A percentile compares a stretch with the other conserved stretches of the same genome.
Evolutionary conservation across 2,888 invertebrate genomes (phyloP).

Genomic region (Papilio gigon): DNA sequence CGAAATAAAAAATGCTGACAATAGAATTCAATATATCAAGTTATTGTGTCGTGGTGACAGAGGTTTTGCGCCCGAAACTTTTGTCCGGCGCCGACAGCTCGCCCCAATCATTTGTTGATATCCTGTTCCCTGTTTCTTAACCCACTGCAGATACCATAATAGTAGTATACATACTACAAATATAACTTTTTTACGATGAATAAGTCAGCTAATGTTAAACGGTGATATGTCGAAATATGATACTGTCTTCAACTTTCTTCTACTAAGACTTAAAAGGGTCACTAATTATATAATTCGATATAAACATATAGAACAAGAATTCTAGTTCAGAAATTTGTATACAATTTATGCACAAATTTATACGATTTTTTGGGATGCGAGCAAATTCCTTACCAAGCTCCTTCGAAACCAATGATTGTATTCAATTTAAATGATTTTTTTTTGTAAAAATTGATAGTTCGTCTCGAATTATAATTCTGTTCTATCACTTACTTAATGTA

Average conservation of each 20-base stretch:
- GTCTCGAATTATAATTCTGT: background rate
- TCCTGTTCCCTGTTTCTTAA: slow-evolving; percentile 14
- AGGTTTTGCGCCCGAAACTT: slow-evolving; percentile 31
- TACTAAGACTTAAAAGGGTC: too few species aligned
- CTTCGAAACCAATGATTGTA: slow-evolving; percentile 10
- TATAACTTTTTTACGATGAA: too few species aligned
- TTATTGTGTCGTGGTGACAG: slow-evolving; percentile 30
- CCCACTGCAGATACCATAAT: background rate
- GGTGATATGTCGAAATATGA: too few species aligned
- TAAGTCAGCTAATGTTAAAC: too few species aligned
- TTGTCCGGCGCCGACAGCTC: slow-evolving; percentile 31
- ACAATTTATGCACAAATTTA: background rate
- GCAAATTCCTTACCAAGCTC: background rate
- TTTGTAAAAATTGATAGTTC: background rate
- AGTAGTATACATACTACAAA: background rate
- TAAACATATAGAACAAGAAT: too few species aligned
- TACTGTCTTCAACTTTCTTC: too few species aligned
- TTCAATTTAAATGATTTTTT: slow-evolving; percentile 22
- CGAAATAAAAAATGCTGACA: slow-evolving; percentile 20
- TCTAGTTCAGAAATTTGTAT: slow-evolving; percentile 12
- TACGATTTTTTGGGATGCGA: background rate
- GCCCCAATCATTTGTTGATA: slow-evolving; percentile 28
- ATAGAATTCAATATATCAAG: slow-evolving; percentile 35
- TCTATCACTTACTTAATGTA: too few species aligned
- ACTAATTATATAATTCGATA: too few species aligned